Evolutionary conservation across 2,797 vertebrate species (phyloP), one percentile per base, ranked within the genome.

Genomic region (Gambusia yucatana): DNA sequence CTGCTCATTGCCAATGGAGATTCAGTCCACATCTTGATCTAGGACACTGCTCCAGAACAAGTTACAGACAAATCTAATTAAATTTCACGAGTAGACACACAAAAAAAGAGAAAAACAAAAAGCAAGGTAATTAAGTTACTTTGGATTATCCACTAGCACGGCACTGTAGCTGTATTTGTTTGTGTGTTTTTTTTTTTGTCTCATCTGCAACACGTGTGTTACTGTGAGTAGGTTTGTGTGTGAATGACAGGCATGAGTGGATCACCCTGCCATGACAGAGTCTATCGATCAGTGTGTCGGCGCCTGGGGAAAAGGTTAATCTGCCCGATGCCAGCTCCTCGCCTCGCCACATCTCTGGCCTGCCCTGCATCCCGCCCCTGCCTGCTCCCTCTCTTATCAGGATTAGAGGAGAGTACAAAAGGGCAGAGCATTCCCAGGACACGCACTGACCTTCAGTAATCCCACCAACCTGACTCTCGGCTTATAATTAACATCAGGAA

Each of bases 341-440:
- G 77, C 88, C 90, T 91, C 91, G 89, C 88, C 93, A 90, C 87
- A 84, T 89, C 90, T 88, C 75, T 87, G 89, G 89, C 91, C 91
- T 91, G 90, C 91, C 91, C 89, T 78, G 74, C 79, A 84, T 86
- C 90, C 82, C 79, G 43, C 84, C 91, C 86, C 87, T 44, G 86
- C 87, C 91, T 84, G 89, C 89, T 91, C 88, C 92, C 87, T 92
- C 91, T 96, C 95, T 96, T 96, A 96, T 96, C 96, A 92, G 95
- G 93, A 94, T 95, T 93, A 95, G 93, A 95, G 92, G 90, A 91
- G 89, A 95, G 95, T 95, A 96, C 91, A 95, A 97, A 98, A 98
- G 97, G 97, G 96, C 97, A 97, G 96, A 93, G 92, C 96, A 97
- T 97, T 97, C 97, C 97, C 97, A 97, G 96, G 96, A 97, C 94